Evolutionary conservation across 1,140 invertebrate species (phyloP), one percentile per base, ranked within the genome.

Genomic region (Drosophila elegans): DNA sequence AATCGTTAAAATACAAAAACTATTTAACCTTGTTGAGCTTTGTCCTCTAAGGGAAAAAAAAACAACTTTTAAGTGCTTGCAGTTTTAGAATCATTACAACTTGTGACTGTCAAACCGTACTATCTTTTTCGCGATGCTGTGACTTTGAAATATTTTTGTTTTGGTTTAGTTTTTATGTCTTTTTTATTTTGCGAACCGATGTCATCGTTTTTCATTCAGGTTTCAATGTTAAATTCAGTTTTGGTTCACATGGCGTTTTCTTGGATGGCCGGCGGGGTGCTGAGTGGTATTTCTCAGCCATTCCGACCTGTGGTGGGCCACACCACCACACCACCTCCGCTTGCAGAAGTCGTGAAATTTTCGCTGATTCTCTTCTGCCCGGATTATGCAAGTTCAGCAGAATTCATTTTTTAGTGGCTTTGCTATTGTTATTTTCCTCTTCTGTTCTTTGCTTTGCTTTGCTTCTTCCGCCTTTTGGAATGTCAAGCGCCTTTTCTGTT

Each of bases 331-430:
- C 52, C 34, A 44, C 46, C 44, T 29, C 41, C 38, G 32, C 29
- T 48, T 57, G 69, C 36, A 36, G 61, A 51, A 34, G 51, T 42
- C 80, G 60, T 66, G 73, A 60, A 79, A 56, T 67, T 81, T 79
- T 36, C 67, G 74, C 79, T 81, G 67, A 74, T 78, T 60, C 55
- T 60, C 61, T 56, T 66, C 49, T 32, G 57, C 36, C 63, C 54
- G 64, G 63, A 60, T 86, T 82, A 88, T 88, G 79, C 83, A 86
- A 86, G 79, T 76, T 82, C 67, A 73, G 83, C 83, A 61, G 59
- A 52, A 74, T 56, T 74, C 52, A 68, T 64, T 69, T 48, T 64
- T 48, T 56, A 34, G 25, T 57, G 48, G 16, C 39, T 52, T 25
- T 48, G 41, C 42, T 62, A 69, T 68, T 69, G 67, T 71, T 71